A percentile compares a stretch with the other conserved stretches of the same genome.
Evolutionary conservation across 2,888 invertebrate genomes (phyloP).

Genomic region (Gisinianus flammeolus): DNA sequence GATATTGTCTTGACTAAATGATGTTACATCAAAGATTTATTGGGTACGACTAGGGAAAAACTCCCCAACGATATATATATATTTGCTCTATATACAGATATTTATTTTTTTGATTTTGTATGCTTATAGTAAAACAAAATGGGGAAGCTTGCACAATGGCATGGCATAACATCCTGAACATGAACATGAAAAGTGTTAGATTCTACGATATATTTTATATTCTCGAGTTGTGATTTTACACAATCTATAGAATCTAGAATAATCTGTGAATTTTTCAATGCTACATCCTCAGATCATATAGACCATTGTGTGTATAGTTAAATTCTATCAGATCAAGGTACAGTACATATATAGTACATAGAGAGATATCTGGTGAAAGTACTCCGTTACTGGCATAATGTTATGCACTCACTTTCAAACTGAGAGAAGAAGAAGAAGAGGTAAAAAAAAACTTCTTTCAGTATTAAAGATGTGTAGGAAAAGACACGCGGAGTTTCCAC

Average conservation of each 20-base stretch:
- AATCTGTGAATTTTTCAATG: not conserved
- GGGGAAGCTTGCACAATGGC: too few relatives aligned
- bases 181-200: too few relatives aligned
- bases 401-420: not conserved
- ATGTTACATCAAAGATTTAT: slow-evolving; percentile 17
- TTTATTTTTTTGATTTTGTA: too few relatives aligned
- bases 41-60: slow-evolving; percentile 1
- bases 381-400: not conserved
- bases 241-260: not conserved
- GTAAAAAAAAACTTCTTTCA: slow-evolving; percentile 20
- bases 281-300: not conserved
- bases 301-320: not conserved
- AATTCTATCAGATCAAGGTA: not conserved
- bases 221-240: too few relatives aligned
- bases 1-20: slow-evolving; percentile 26
- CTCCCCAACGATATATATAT: not conserved
- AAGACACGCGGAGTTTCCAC: slow-evolving; percentile 25
- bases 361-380: too few relatives aligned
- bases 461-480: slow-evolving; percentile 33
- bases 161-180: too few relatives aligned
- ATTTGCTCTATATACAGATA: not conserved
- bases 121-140: too few relatives aligned
- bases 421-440: not conserved
- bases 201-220: too few relatives aligned
- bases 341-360: not conserved